Base-by-base conservation (phyloP, 2,797 vertebrate genomes). In the Spea hammondii region DNA sequence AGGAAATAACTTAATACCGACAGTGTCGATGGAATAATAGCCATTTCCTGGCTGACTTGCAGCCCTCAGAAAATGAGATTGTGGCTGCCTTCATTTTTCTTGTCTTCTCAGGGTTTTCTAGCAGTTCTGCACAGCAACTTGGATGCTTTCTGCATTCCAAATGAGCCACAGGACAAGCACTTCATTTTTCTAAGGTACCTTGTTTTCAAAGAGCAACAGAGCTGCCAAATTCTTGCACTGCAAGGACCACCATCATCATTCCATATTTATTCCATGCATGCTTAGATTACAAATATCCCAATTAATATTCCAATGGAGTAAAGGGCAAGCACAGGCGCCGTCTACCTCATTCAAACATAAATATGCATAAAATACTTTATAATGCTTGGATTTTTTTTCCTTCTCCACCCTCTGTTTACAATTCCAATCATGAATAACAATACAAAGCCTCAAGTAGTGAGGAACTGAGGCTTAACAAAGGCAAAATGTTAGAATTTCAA, bases 1-100 rank as follows among this genome's bases (percentile, higher is more conserved):
- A 95, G 95, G 95, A 98, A 98, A 98, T 97, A 97, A 98, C 95
- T 98, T 97, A 97, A 97, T 97, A 94, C 96, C 94, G 95, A 98
- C 97, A 96, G 95, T 93, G 94, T 94, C 94, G 93, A 95, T 95
- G 95, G 95, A 97, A 96, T 97, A 97, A 97, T 96, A 94, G 96
- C 95, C 93, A 94, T 95, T 96, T 97, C 96, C 96, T 95, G 95
- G 92, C 95, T 96, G 96, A 96, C 95, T 96, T 94, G 95, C 95
- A 95, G 95, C 95, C 95, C 94, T 96, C 94, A 89, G 94, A 96
- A 98, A 98, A 98, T 97, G 96, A 98, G 96, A 97, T 97, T 95
- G 95, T 87, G 79, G 93, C 75, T 87, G 93, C 92, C 93, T 93
- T 96, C 95, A 97, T 98, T 97, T 97, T 98, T 98, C 96, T 97